Conservation (phyloP, 23 tunicate genomes). For the Phallusia fumigata region DNA sequence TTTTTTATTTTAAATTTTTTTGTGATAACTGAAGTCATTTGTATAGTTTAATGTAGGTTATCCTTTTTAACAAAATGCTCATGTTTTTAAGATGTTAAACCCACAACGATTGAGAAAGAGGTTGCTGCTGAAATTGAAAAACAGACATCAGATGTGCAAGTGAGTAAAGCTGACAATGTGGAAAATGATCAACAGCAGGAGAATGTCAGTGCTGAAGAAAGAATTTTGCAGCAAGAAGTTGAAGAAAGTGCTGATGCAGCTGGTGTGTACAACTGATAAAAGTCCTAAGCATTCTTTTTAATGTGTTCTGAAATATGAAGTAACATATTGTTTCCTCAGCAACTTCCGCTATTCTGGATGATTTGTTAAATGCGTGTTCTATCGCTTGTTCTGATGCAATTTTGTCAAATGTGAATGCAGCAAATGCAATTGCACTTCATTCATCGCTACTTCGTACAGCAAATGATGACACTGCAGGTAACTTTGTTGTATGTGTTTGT, state of each 20-base stretch:
- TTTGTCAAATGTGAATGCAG: conserved; percentile 46
- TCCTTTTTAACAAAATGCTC: neutral
- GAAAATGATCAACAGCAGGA: neutral
- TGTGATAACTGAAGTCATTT: no score
- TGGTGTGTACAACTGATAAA: neutral
- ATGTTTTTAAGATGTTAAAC: neutral
- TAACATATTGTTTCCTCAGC: conserved; percentile 22
- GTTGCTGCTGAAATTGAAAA: neutral
- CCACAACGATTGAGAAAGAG: neutral
- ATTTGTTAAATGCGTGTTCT: conserved; percentile 41
- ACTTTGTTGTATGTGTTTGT: neutral
- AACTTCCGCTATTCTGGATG: conserved; percentile 52
- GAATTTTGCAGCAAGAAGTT: conserved; percentile 18
- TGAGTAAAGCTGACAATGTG: neutral
- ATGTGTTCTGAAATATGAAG: no score
- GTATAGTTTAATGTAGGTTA: no score
- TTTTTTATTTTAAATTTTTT: no score
- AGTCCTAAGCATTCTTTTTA: no score
- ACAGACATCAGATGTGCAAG: neutral
- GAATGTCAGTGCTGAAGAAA: neutral
- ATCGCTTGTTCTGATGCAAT: conserved; percentile 60
- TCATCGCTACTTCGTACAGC: conserved; percentile 57
- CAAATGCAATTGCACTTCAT: conserved; percentile 45
- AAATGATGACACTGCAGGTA: conserved; percentile 43
- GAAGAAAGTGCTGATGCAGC: conserved; percentile 32